Base-by-base conservation (phyloP, 2,797 vertebrate species). In the Thaleichthys pacificus region DNA sequence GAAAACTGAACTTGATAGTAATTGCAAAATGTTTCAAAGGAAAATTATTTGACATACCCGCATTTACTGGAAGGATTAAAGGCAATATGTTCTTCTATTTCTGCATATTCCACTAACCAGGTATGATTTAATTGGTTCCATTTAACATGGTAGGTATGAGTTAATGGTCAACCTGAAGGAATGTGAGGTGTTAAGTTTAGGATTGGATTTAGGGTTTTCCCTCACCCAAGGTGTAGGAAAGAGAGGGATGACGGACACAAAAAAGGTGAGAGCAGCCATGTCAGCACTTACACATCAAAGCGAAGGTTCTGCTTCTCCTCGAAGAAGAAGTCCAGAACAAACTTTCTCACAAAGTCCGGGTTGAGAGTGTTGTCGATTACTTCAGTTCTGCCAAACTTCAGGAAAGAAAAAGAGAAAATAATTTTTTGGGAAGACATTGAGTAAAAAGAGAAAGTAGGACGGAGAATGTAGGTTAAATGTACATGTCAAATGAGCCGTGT, bases 281-380 rank as follows among this genome's bases (percentile, higher is more conserved):
- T 78, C 32, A 61, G 73, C 73, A 92, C 95, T 97, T 91, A 97
- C 96, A 94, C 94, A 12, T 97, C 95, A 2, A 97, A 97, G 79
- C 96, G 95, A 32, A 97, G 93, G 73, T 96, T 96, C 90, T 97
- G 96, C 88, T 96, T 97, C 89, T 97, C 96, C 78, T 97, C 96
- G 2, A 97, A 97, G 88, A 96, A 96, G 89, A 95, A 97, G 87
- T 97, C 95, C 0, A 97, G 92, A 70, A 97, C 92, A 1, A 97
- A 97, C 84, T 97, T 97, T 83, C 96, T 94, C 80, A 97, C 91
- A 8, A 97, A 97, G 89, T 97, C 96, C 0, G 96, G 96, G 82
- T 96, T 97, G 87, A 97, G 82, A 3, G 96, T 95, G 87, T 97
- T 97, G 85, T 97, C 94, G 0, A 97, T 97, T 78, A 97, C 95